These are phyloP conservation scores for Ennomos erosarius DNA, from an alignment of 2,888 invertebrate species.

Conservation along the genomic window DNA sequence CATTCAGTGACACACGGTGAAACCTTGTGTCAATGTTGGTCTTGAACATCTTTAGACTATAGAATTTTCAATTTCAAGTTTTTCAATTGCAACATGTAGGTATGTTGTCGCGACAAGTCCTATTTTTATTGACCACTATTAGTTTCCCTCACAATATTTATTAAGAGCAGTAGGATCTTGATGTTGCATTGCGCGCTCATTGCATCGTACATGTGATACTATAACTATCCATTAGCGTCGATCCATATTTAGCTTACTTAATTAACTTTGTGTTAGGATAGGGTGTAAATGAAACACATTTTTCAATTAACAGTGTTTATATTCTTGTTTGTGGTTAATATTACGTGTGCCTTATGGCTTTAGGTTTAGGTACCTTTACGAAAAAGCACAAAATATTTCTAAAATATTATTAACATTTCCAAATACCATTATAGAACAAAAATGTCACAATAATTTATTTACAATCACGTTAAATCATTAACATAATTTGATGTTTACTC, in stretches of 20 bases:
- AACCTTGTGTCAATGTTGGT: too few relatives aligned
- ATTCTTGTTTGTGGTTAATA: constrained; percentile 82
- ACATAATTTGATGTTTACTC: constrained; percentile 35
- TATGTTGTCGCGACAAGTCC: too few relatives aligned
- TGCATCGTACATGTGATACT: too few relatives aligned
- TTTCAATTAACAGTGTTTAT: constrained; percentile 83
- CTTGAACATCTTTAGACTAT: too few relatives aligned
- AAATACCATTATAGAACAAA: constrained; percentile 71
- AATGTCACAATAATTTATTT: constrained; percentile 62
- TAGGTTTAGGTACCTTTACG: constrained; percentile 75
- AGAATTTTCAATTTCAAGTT: too few relatives aligned
- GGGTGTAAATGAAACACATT: constrained; percentile 55
- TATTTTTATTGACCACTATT: too few relatives aligned
- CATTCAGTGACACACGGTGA: too few relatives aligned
- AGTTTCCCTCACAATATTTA: too few relatives aligned
- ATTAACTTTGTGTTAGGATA: not conserved
- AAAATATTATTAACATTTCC: constrained; percentile 75
- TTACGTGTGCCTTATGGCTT: constrained; percentile 78
- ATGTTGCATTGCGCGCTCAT: too few relatives aligned
- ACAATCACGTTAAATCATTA: constrained; percentile 41
- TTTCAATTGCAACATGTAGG: too few relatives aligned
- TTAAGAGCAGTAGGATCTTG: too few relatives aligned
- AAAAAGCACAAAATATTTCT: constrained; percentile 76
- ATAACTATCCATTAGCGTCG: too few relatives aligned
- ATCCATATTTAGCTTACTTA: not conserved